phyloP scores from a whole-genome alignment of 2,113 vertebrate species.

The Poeciliopsis prolifica region DNA sequence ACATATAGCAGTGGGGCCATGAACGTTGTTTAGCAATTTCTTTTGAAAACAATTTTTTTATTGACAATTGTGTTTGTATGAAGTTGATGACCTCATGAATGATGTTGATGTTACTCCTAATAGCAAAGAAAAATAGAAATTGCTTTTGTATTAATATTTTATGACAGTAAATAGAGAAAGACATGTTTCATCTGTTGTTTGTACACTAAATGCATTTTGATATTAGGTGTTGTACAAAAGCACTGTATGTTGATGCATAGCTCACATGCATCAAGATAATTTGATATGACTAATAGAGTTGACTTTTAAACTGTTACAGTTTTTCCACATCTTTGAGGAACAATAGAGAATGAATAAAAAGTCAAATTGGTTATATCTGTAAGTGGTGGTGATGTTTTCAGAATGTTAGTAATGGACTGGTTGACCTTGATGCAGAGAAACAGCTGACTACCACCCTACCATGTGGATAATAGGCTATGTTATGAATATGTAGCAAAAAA shows the following conservation, averaged over 20 bases:
- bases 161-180: too few species aligned
- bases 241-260: neutral
- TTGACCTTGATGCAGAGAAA: neutral
- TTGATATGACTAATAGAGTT: too few species aligned
- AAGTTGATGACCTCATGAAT: neutral
- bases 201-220: neutral
- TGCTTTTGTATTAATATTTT: neutral
- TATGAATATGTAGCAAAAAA: too few species aligned
- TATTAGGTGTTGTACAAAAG: neutral
- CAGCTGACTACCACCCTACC: slow-evolving; percentile 65
- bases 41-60: slow-evolving; percentile 14
- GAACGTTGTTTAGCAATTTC: slow-evolving; percentile 45
- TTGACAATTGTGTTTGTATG: neutral
- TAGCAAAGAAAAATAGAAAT: neutral
- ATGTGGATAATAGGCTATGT: neutral
- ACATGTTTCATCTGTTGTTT: neutral
- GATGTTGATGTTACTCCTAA: neutral
- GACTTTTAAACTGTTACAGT: too few species aligned
- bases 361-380: neutral
- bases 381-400: neutral
- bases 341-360: neutral
- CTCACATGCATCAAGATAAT: too few species aligned
- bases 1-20: slow-evolving; percentile 38
- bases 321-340: too few species aligned
- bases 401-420: neutral